These are phyloP conservation scores for Castor canadensis DNA, from an alignment of 2,113 vertebrate genomes.

Conservation along the genomic window DNA sequence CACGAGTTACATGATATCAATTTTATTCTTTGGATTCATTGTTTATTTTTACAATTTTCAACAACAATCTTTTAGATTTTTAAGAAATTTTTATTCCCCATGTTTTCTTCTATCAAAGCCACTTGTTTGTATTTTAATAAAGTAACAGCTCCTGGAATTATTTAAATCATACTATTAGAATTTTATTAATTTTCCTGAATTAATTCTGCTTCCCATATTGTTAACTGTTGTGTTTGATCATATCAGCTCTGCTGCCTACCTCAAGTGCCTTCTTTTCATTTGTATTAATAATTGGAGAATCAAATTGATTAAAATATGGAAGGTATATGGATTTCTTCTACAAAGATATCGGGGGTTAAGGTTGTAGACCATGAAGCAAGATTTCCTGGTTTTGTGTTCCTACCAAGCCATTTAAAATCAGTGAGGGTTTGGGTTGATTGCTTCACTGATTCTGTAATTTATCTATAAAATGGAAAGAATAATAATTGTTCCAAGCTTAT, in stretches of 20 bases:
- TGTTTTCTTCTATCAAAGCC: background rate
- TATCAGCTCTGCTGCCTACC: too few relatives aligned
- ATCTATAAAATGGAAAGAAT: background rate
- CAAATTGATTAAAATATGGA: background rate
- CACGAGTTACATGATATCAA: too few relatives aligned
- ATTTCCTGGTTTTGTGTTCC: background rate
- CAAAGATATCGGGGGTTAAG: background rate
- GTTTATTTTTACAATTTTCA: too few relatives aligned
- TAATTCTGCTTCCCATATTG: conserved; percentile 41
- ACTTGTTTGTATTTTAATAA: background rate
- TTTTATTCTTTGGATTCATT: too few relatives aligned
- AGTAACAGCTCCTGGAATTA: too few relatives aligned
- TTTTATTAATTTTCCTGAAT: conserved; percentile 34
- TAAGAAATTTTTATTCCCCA: background rate
- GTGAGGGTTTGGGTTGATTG: background rate
- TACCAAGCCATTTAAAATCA: background rate
- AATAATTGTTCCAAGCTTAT: too few relatives aligned
- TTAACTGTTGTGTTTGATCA: conserved; percentile 36
- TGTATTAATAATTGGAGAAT: too few relatives aligned
- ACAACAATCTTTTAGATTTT: too few relatives aligned
- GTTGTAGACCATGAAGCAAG: background rate
- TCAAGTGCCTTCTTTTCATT: too few relatives aligned
- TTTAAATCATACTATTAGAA: background rate
- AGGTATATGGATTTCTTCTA: background rate
- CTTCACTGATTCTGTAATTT: background rate